phyloP scores from a whole-genome alignment of 2,113 vertebrate genomes.

The Rhabdomys dilectus region DNA sequence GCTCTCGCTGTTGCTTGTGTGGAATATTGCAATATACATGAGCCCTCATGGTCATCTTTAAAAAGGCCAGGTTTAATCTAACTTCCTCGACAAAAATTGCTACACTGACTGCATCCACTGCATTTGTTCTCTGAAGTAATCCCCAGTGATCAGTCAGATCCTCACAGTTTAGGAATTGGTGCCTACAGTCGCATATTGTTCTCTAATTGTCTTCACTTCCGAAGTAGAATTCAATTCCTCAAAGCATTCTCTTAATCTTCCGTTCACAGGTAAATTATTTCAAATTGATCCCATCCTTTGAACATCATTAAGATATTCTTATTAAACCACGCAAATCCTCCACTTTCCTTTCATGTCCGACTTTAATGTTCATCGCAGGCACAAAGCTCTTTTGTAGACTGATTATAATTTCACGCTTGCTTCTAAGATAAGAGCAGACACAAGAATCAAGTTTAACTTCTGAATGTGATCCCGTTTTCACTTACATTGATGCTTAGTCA shows the following conservation, averaged over 20 bases:
- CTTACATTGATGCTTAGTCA: background rate
- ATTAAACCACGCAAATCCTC: conserved; percentile 40
- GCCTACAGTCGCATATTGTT: background rate
- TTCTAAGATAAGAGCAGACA: conserved; percentile 5
- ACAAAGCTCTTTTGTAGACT: background rate
- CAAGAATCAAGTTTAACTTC: background rate
- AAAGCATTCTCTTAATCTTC: conserved; percentile 47
- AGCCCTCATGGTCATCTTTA: background rate
- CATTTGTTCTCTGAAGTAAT: background rate
- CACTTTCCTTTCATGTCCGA: background rate
- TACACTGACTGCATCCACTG: background rate
- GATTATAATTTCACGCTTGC: conserved; percentile 13
- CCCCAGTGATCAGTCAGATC: background rate
- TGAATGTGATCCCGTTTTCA: background rate
- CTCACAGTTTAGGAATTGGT: background rate
- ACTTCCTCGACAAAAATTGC: background rate
- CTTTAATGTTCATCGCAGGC: background rate
- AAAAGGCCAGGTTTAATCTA: conserved; percentile 3
- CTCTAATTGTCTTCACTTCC: conserved; percentile 19
- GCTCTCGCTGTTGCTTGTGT: background rate
- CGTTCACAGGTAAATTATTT: conserved; percentile 53
- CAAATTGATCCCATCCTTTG: conserved; percentile 51
- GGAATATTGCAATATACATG: background rate
- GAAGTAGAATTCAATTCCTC: conserved; percentile 46
- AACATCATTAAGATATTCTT: conserved; percentile 43